Evolutionary conservation across 2,113 vertebrate genomes (phyloP), one percentile per base, ranked within the genome.

Genomic region (Protobothrops flavoviridis): DNA sequence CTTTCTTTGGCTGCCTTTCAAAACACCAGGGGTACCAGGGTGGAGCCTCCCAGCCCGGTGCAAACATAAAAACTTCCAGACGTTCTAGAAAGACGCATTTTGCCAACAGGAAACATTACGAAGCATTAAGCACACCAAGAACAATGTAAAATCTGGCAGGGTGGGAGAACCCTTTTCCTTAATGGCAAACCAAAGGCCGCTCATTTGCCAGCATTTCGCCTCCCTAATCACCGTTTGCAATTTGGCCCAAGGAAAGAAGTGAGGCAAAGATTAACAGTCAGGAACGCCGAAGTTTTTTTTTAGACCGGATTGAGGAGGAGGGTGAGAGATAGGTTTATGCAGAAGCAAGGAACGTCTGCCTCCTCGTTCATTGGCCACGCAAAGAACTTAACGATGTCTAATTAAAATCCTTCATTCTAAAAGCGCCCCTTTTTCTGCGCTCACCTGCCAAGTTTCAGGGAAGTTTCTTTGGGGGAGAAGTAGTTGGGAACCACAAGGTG

Each of bases 21-120:
- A 55, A 94, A 96, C 95, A 94, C 95, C 94, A 2, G 10, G 11
- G n/a, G 3, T 50, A 90, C 55, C 45, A 29, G 12, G 1, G 3
- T 15, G 43, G 69, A 61, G 20, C 85, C 94, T 95, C 92, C 6
- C 87, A 95, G n/a, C n/a, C 29, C 48, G 29, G 92, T 93, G 92
- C 93, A 92, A 94, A 93, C 94, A 95, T 92, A 91, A 91, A 95
- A 93, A 57, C 45, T 33, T n/a, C 93, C 93, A 43, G 87, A 29
- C 45, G 15, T 94, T 90, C 87, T 90, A 13, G 50, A 94, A 93
- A 90, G 91, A 90, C 94, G 92, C 94, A 85, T 45, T 92, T 94
- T 94, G 81, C 95, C 92, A 94, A 53, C 91, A 97, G 95, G 95
- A 97, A 96, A 95, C 93, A 89, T 48, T 95, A 52, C 86, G 93